A percentile compares a stretch with the other conserved stretches of the same genome.
Evolutionary conservation across 2,888 invertebrate species (phyloP).

Genomic region (Chloroclysta siterata): DNA sequence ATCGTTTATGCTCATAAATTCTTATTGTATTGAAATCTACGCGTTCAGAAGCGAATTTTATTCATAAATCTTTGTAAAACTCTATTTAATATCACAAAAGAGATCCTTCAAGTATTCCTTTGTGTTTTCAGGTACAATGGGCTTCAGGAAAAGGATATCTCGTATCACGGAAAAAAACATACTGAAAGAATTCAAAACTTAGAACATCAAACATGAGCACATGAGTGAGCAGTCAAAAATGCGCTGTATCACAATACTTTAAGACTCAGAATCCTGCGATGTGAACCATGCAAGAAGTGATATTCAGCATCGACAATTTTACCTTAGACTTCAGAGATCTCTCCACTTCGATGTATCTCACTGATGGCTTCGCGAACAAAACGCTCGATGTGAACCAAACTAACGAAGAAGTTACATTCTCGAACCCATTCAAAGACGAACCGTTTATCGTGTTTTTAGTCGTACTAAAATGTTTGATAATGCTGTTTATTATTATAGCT

Average conservation of each 20-base stretch:
- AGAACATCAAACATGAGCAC: conserved; percentile 14
- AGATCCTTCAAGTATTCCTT: conserved; percentile 34
- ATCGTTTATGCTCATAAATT: background rate
- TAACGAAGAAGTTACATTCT: conserved; percentile 61
- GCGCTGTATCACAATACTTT: conserved; percentile 6
- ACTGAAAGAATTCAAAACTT: conserved; percentile 39
- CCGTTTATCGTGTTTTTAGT: conserved; percentile 85
- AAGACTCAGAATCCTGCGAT: conserved; percentile 46
- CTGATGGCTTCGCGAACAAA: conserved; percentile 68
- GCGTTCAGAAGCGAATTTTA: conserved; percentile 22
- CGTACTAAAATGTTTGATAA: conserved; percentile 90
- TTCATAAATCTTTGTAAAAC: conserved; percentile 30
- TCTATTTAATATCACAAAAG: conserved; percentile 35
- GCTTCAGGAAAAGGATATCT: conserved; percentile 18
- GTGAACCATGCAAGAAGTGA: conserved; percentile 73
- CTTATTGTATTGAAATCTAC: conserved; percentile 1
- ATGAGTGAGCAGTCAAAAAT: conserved; percentile 10
- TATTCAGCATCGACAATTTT: conserved; percentile 64
- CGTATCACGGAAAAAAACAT: conserved; percentile 24
- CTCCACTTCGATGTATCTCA: conserved; percentile 79
- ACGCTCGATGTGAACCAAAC: conserved; percentile 68
- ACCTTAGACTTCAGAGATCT: conserved; percentile 70
- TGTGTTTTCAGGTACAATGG: conserved; percentile 43
- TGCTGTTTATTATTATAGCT: conserved; percentile 94
- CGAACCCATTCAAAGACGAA: conserved; percentile 70